Evolutionary conservation across 2,888 invertebrate genomes (phyloP).

Genomic region (Oscheius sp.): DNA sequence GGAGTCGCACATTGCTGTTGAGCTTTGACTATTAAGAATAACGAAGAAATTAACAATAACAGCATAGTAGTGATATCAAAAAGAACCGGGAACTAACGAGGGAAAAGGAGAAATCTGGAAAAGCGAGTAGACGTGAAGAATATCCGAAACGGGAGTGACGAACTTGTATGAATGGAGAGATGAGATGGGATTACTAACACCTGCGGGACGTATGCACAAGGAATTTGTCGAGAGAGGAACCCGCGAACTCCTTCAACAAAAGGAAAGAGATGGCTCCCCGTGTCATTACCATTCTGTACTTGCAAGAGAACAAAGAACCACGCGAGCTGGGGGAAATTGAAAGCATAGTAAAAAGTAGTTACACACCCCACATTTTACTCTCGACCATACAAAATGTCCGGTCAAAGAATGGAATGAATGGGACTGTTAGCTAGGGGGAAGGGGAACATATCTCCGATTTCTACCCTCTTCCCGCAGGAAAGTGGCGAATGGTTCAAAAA

Average conservation of each 20-base stretch:
- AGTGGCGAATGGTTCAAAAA: too few relatives aligned
- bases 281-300: not conserved
- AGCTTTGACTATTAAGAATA: too few relatives aligned
- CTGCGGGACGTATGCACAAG: slow-evolving; percentile 6
- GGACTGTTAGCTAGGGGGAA: too few relatives aligned
- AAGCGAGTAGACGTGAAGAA: not conserved
- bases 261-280: not conserved
- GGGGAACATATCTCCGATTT: too few relatives aligned
- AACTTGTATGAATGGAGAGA: not conserved
- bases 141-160: not conserved
- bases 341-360: too few relatives aligned
- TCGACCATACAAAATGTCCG: too few relatives aligned
- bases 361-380: too few relatives aligned
- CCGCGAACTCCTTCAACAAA: not conserved
- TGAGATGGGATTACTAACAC: slow-evolving; percentile 23
- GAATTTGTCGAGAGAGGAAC: slow-evolving; percentile 4
- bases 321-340: too few relatives aligned
- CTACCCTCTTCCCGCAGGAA: too few relatives aligned
- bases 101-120: not conserved
- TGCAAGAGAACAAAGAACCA: too few relatives aligned
- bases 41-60: not conserved
- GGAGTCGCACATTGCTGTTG: slow-evolving; percentile 9
- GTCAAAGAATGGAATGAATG: too few relatives aligned
- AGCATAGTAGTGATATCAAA: not conserved
- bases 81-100: not conserved